phyloP scores from a whole-genome alignment of 2,113 vertebrate genomes.

The Pyxicephalus adspersus region DNA sequence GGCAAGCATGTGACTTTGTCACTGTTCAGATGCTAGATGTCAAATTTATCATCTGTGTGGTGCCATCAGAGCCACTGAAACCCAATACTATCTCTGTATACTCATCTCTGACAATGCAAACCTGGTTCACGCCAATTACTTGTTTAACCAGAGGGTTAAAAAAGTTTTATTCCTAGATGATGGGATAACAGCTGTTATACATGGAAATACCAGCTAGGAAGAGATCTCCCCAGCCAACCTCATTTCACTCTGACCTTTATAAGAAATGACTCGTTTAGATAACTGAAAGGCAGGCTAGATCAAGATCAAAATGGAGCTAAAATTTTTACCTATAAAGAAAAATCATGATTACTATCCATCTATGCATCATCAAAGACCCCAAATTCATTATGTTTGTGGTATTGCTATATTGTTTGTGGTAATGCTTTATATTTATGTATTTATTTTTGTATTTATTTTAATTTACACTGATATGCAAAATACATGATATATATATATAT shows the following conservation, averaged over 20 bases:
- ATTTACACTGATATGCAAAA: background rate
- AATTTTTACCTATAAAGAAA: background rate
- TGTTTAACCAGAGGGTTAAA: slow-evolving; percentile 9
- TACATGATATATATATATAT: too few species aligned
- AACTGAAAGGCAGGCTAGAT: background rate
- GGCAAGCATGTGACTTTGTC: slow-evolving; percentile 24
- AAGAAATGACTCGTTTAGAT: background rate
- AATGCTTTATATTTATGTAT: slow-evolving; percentile 27
- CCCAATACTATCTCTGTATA: background rate
- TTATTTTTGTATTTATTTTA: slow-evolving; percentile 40
- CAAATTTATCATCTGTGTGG: background rate
- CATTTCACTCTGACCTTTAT: background rate
- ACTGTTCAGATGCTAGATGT: slow-evolving; percentile 7
- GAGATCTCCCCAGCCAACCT: background rate
- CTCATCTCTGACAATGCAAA: background rate
- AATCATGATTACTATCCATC: background rate
- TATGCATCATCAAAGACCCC: background rate
- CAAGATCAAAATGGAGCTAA: background rate
- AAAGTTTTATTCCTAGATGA: background rate
- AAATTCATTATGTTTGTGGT: too few species aligned
- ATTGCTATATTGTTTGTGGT: slow-evolving; percentile 10
- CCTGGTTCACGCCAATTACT: background rate
- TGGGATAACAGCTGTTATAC: background rate
- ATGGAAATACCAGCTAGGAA: background rate
- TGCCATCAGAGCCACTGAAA: background rate